phyloP scores from a whole-genome alignment of 2,888 invertebrate genomes.

The Cheilosia variabilis region DNA sequence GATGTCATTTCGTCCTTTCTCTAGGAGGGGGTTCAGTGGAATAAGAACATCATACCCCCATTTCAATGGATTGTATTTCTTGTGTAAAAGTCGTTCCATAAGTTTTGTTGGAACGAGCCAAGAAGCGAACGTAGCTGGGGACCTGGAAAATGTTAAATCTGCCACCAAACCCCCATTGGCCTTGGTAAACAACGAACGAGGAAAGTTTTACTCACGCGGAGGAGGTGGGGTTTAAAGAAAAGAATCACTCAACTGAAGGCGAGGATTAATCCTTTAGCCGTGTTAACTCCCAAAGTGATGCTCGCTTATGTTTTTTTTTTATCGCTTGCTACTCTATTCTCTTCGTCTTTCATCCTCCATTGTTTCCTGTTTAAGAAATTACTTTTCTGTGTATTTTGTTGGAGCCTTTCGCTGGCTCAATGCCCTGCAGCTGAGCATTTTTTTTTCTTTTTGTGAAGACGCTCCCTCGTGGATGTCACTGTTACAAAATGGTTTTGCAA shows the following conservation, averaged over 20 bases:
- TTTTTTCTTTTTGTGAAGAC: constrained; percentile 44
- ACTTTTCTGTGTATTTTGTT: constrained; percentile 47
- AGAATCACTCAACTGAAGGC: constrained; percentile 70
- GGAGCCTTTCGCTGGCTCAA: neutral
- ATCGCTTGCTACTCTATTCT: constrained; percentile 2
- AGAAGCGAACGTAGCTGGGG: constrained; percentile 49
- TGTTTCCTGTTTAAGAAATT: constrained; percentile 55
- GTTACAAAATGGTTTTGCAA: constrained; percentile 27
- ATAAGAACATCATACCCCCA: constrained; percentile 60
- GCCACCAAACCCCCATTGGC: constrained; percentile 45
- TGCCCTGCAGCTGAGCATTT: constrained; percentile 30
- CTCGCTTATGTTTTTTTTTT: constrained; percentile 54
- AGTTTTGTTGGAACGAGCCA: constrained; percentile 41
- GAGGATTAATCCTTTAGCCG: constrained; percentile 71
- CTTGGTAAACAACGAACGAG: constrained; percentile 63
- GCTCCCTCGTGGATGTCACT: constrained; percentile 36
- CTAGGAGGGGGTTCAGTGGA: constrained; percentile 9
- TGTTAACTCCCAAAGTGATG: constrained; percentile 68
- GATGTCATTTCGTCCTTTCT: constrained; percentile 55
- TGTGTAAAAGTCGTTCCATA: constrained; percentile 37
- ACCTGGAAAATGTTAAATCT: constrained; percentile 58
- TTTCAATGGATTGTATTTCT: constrained; percentile 55
- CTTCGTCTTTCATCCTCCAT: constrained; percentile 34
- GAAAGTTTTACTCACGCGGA: constrained; percentile 54
- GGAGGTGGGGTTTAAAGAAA: constrained; percentile 10